A percentile compares a stretch with the other conserved stretches of the same genome.
Evolutionary conservation across 1,140 invertebrate species (phyloP).

Genomic region (Trichonephila clavipes): DNA sequence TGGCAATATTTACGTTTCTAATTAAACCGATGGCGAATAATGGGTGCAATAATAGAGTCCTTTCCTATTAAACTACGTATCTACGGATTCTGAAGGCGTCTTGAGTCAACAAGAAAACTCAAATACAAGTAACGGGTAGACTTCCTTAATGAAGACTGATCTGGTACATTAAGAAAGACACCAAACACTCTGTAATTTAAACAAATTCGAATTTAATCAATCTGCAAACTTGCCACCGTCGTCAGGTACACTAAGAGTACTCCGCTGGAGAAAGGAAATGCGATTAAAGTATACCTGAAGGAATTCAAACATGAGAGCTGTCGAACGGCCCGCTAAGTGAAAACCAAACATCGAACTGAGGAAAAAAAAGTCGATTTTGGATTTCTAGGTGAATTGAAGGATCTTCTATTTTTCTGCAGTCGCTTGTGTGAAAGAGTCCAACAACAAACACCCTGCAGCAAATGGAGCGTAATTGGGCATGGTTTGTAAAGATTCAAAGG

Average conservation of each 20-base stretch:
- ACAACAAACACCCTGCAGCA: slow-evolving; percentile 30
- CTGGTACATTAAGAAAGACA: slow-evolving; percentile 73
- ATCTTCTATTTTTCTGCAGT: slow-evolving; percentile 8
- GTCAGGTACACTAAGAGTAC: neutral
- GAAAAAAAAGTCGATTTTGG: neutral
- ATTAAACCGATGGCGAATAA: slow-evolving; percentile 24
- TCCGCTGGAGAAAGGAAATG: slow-evolving; percentile 24
- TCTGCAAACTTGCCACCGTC: slow-evolving; percentile 58
- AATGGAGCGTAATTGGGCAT: slow-evolving; percentile 28
- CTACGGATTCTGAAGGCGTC: neutral
- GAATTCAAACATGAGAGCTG: slow-evolving; percentile 66
- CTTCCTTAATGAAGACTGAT: slow-evolving; percentile 74
- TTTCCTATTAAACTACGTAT: neutral
- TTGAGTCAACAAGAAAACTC: slow-evolving; percentile 73
- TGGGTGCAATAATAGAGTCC: slow-evolving; percentile 28
- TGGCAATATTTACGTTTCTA: slow-evolving; percentile 63
- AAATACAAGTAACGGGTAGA: slow-evolving; percentile 67
- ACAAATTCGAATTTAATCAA: slow-evolving; percentile 75
- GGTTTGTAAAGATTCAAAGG: neutral
- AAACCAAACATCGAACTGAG: slow-evolving; percentile 57
- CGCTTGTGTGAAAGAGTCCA: neutral
- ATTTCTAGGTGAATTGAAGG: slow-evolving; percentile 28
- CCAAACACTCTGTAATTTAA: slow-evolving; percentile 68
- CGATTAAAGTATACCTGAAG: slow-evolving; percentile 57
- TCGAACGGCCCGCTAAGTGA: slow-evolving; percentile 51